Evolutionary conservation across 2,113 vertebrate species (phyloP), one percentile per base, ranked within the genome.

Genomic region (Carettochelys insculpta): DNA sequence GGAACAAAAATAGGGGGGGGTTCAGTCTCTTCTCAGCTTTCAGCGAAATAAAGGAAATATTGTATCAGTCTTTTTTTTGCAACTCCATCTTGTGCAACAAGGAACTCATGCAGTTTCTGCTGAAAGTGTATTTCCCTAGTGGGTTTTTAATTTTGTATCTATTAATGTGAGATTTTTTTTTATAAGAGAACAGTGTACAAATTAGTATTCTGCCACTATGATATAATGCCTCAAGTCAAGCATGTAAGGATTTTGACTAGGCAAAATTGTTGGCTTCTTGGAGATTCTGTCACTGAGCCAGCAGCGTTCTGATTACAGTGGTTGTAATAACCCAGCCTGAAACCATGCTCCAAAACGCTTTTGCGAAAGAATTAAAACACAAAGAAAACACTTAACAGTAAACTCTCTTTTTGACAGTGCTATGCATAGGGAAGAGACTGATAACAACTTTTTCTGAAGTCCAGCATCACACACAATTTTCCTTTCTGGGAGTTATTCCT

Each of bases 21-120:
- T 34, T 93, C 6, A 12, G 54, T 80, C 48, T 65, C 47, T 73
- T 24, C 81, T 25, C 25, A 51, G 31, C 31, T 51, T 85, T 94
- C 82, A 71, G 54, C n/a, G 34, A 83, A 61, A 75, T 25, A 16
- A 31, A 80, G 13, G n/a, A 86, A 68, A 14, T 85, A 80, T 89
- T 94, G 24, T 52, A 68, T 85, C 86, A 5, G 16, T 85, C 14
- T 27, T 81, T 61, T 85, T 6, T 29, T 1, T 34, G 34, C 79
- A 25, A 77, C 16, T 27, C 2, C 13, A 50, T 75, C 1, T 53
- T 61, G n/a, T 71, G 77, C n/a, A 12, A 88, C 54, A 83, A 34
- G 53, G 3, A 11, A 77, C 24, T 87, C 25, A 10, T 54, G 43
- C 41, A 17, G 41, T 80, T 94, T 85, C 77, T 92, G 83, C 17